Base-by-base conservation (phyloP, 2,797 vertebrate species). In the Benthosema pterotum region DNA sequence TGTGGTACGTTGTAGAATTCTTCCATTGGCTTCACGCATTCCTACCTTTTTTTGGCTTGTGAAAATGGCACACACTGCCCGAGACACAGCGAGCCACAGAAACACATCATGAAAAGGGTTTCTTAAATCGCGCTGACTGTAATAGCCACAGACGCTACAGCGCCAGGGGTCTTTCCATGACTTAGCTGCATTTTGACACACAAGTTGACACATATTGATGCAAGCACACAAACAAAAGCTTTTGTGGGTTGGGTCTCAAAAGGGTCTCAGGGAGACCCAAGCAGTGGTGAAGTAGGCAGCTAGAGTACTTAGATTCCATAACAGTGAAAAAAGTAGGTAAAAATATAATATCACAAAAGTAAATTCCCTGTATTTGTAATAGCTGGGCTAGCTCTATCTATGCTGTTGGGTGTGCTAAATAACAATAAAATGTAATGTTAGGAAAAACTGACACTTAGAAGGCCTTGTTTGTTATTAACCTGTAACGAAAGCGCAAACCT, bases 111-210 rank as follows among this genome's bases (percentile, higher is more conserved):
- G 65, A 85, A 65, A 77, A 18, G 69, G 73, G 70, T 57, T 69
- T 66, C 80, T 69, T 55, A 74, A 78, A 74, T 78, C 70, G 69
- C 77, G 79, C 73, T 61, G 59, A 68, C 60, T 53, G 12, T 59
- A 48, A 54, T 57, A 69, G 59, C 72, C 58, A 19, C 32, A 8
- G 32, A 38, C 32, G 68, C 72, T 46, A n/a, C n/a, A 59, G 63
- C 47, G 60, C 48, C 56, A 65, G 53, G 32, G 32, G 59, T 71
- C 67, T 74, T 80, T 70, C 53, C 51, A 57, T 75, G 77, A 57
- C 63, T 71, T 70, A 67, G 57, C 42, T 19, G 38, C 43, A 61
- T 28, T 63, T 14, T 51, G 61, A 42, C 53, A 25, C 42, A 32
- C 13, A 4, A 28, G 48, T n/a, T n/a, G n/a, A n/a, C n/a, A n/a